Evolutionary conservation across 2,113 vertebrate genomes (phyloP), one percentile per base, ranked within the genome.

Genomic region (Genyomyrus donnyi): DNA sequence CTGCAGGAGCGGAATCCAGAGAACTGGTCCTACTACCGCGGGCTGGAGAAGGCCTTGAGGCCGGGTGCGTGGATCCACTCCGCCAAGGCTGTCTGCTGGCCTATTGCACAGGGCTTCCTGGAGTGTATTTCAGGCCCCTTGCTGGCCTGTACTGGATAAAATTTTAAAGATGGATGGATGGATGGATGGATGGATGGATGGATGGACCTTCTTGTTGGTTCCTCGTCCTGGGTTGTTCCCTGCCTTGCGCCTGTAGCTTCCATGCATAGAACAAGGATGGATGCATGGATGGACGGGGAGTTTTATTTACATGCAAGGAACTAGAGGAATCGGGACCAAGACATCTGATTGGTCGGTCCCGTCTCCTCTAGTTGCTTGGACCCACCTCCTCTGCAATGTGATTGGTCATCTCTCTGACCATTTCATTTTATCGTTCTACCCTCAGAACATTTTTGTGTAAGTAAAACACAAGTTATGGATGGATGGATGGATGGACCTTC

Each of bases 1-100:
- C 95, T 99, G 89, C 97, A 98, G 92, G 98, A 99, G 94, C 97
- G 98, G 92, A 98, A 99, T 93, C 98, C 98, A 27, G 98, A 99
- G 95, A 99, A 99, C 93, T 99, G 98, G 98, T 97, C 97, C 80
- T 99, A 99, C 91, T 99, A 99, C 93, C 97, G 96, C 89, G 98
- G 98, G 89, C 95, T 99, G 88, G 98, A 99, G 95, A 98, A 97
- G 24, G 97, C 97, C 92, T 94, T 98, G 70, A 98, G 98, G 92
- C 97, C 97, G 94, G 95, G 98, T 99, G 95, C 91, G 77, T 21
- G 27, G 13, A 9, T 80, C 8, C 74, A 7, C 74, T 31, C 17
- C 15, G 1, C 52, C 52, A 56, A 56, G 52, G 5, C 17, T 21
- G 17, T 6, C 52, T 5, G 17, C 52, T 21, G 0, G 52, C 52